A percentile compares a stretch with the other conserved stretches of the same genome.
phyloP scores from a whole-genome alignment of 2,888 invertebrate genomes.

The Ochropleura plecta region DNA sequence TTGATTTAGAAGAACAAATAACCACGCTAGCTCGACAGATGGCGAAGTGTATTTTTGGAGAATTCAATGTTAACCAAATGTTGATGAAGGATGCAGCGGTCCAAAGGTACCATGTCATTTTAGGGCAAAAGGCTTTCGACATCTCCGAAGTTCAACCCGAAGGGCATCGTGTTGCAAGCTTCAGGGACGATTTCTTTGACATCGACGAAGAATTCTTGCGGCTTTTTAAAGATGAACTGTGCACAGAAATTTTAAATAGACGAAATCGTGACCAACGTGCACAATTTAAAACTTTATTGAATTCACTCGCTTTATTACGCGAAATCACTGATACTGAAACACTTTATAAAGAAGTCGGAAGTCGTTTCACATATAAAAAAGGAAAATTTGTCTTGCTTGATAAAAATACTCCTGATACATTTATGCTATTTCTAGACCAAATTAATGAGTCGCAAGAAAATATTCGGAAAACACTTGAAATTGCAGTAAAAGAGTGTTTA shows the following conservation, averaged over 20 bases:
- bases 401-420: neutral
- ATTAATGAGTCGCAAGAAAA: constrained; percentile 19
- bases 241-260: constrained; percentile 26
- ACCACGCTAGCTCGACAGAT: constrained; percentile 32
- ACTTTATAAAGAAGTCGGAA: constrained; percentile 1
- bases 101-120: constrained; percentile 44
- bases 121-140: constrained; percentile 38
- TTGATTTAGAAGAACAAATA: constrained; percentile 41
- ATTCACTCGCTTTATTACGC: neutral
- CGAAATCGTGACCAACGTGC: neutral
- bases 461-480: constrained; percentile 26
- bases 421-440: constrained; percentile 12
- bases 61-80: constrained; percentile 16
- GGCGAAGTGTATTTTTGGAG: constrained; percentile 21
- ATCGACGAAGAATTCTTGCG: constrained; percentile 7
- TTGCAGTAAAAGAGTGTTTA: constrained; percentile 20
- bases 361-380: constrained; percentile 20
- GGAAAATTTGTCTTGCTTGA: constrained; percentile 35
- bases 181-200: constrained; percentile 40
- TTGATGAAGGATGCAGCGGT: constrained; percentile 49
- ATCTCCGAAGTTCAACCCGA: constrained; percentile 25
- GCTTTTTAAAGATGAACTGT: constrained; percentile 37
- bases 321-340: neutral
- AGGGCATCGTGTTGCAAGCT: constrained; percentile 30
- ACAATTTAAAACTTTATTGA: neutral